phyloP scores from a whole-genome alignment of 2,888 invertebrate genomes.

The Scrobipalpa costella region DNA sequence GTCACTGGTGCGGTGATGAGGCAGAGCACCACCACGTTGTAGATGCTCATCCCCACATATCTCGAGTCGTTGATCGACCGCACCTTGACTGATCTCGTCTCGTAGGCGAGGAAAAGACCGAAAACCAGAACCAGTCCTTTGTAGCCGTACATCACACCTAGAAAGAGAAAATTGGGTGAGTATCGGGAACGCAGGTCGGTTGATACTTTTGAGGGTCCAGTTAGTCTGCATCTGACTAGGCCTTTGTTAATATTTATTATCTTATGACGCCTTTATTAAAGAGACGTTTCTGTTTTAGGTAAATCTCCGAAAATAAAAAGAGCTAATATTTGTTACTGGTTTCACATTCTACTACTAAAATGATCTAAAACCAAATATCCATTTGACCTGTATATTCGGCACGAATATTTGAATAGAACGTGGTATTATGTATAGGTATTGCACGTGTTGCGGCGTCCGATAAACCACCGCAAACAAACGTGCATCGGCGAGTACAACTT shows the following conservation, averaged over 20 bases:
- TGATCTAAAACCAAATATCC: not conserved
- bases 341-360: no score
- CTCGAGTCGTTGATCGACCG: slow-evolving; percentile 98
- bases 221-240: no score
- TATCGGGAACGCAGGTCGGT: no score
- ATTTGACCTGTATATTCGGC: not conserved
- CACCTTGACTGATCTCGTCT: slow-evolving; percentile 98
- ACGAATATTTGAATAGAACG: slow-evolving; percentile 8
- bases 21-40: slow-evolving; percentile 99
- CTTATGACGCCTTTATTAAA: no score
- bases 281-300: no score
- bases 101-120: slow-evolving; percentile 98
- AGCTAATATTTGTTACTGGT: no score
- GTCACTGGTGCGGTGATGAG: slow-evolving; percentile 99
- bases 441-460: not conserved
- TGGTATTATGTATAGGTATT: not conserved
- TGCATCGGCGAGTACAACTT: not conserved
- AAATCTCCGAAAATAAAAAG: no score
- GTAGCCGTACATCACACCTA: slow-evolving; percentile 97
- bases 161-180: not conserved
- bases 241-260: no score
- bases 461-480: slow-evolving; percentile 13
- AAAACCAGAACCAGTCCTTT: slow-evolving; percentile 98
- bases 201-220: no score
- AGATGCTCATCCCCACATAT: slow-evolving; percentile 99